Base-by-base conservation (phyloP, 2,797 vertebrate genomes). In the Paguma larvata region DNA sequence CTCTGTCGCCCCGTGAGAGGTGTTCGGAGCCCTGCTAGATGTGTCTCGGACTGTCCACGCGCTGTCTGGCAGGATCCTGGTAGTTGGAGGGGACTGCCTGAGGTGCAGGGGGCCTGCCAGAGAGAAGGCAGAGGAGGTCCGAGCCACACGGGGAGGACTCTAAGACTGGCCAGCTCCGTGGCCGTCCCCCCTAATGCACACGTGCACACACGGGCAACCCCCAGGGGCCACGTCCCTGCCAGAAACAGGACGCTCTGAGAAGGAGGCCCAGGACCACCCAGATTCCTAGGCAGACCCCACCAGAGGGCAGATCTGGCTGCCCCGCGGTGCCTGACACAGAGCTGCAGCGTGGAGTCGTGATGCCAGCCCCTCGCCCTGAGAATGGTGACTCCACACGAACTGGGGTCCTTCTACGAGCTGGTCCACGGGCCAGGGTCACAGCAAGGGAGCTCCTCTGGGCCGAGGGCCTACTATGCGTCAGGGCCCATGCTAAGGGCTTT, bases 381-480 rank as follows among this genome's bases (percentile, higher is more conserved):
- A 73, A 75, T 0, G 4, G 38, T 1, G 1, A 4, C 27, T 16
- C 21, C 53, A 27, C 0, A 0, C 4, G 2, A 27, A 38, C 53
- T 7, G 16, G 34, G 46, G 44, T 30, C 9, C 72, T 1, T 2
- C 70, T 46, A 14, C 9, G 59, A 84, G 38, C n/a, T 25, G 6
- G 9, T 41, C 59, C 32, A 23, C 10, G 34, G 78, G 21, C 65
- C 6, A 0, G 63, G 41, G 5, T 21, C 53, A 19, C 59, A 53
- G 67, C 34, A 73, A 19, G 32, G 63, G 18, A 14, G 6, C 6
- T 15, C 12, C n/a, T 38, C 32, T 9, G 16, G 80, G 25, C 46
- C 1, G 34, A 25, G 7, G 62, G 3, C n/a, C 73, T 73, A 16
- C 32, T 27, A 5, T 6, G 41, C 41, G 32, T 59, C 89, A 46